These are phyloP conservation scores for Steinernema khuongi DNA, from an alignment of 1,140 invertebrate genomes.

Conservation along the genomic window DNA sequence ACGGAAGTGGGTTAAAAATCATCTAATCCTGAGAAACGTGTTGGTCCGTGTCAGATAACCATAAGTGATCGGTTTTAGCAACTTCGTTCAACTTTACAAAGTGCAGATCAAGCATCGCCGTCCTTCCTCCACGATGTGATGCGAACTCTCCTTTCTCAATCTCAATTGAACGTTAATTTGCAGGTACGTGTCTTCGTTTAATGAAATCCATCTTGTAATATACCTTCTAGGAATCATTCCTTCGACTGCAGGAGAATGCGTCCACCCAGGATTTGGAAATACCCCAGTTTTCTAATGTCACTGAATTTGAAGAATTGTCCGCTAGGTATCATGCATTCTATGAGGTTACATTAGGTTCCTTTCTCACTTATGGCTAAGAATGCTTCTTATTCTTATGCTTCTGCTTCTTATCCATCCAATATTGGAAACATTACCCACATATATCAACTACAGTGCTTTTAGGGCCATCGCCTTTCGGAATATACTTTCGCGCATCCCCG, in stretches of 20 bases:
- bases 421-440: no score
- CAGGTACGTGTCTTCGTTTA: conserved; percentile 43
- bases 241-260: conserved; percentile 54
- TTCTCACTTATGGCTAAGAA: no score
- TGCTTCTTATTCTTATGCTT: no score
- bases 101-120: conserved; percentile 47
- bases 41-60: not conserved
- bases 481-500: conserved; percentile 92
- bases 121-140: conserved; percentile 57
- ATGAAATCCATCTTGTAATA: not conserved
- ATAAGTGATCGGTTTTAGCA: conserved; percentile 38
- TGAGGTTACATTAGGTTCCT: conserved; percentile 68
- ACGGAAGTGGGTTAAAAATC: no score
- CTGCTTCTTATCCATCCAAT: no score
- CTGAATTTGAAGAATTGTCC: conserved; percentile 88
- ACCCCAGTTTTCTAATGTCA: conserved; percentile 46
- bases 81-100: conserved; percentile 40
- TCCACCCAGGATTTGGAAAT: conserved; percentile 51
- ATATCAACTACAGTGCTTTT: no score
- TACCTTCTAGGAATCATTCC: conserved; percentile 50
- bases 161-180: conserved; percentile 51
- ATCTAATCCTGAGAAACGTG: no score
- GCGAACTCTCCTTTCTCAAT: conserved; percentile 45
- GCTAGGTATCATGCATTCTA: conserved; percentile 75
- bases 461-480: conserved; percentile 62